Evolutionary conservation across 2,888 invertebrate genomes (phyloP), one percentile per base, ranked within the genome.

Genomic region (Aspidapion aeneum): DNA sequence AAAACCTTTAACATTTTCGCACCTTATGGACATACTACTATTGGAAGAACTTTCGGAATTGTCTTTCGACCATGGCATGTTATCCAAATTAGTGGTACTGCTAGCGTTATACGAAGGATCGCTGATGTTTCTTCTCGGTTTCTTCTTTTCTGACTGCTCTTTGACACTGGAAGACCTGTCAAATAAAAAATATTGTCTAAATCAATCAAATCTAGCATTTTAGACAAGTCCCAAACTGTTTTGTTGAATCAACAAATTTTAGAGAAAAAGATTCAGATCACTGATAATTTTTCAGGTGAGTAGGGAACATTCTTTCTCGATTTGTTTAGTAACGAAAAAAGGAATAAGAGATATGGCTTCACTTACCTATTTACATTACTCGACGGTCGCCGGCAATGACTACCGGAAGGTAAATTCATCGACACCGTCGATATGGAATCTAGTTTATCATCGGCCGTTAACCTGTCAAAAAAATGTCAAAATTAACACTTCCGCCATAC

Each of bases 61-160:
- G 3, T 35, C 35, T 12, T 35, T 35, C 35, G 35, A 35, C 35
- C 35, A 35, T 12, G 35, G 35, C 3, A 35, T 12, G 12, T 12
- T 35, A 7, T 35, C 35, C 35, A 35, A 35, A 12, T 35, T 35
- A 3, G 35, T 35, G 12, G 5, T 35, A 87, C 77, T 87, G 87
- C 83, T 86, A 78, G 87, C 87, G 68, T 89, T 89, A 73, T 90
- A 85, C 80, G 90, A 90, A 56, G 91, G 91, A 82, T 92, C 91
- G 75, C 91, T 91, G 73, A 90, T 89, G 82, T 91, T 91, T 74
- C 91, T 84, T 73, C 89, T 86, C 77, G 87, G 88, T 73, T 89
- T 85, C 74, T 82, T 82, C 85, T 80, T 80, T 73, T 81, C 80
- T n/a, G 79, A 77, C 64, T 78, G 79, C 69, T 80, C 80, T 65